Evolutionary conservation across 2,888 invertebrate species (phyloP).

Genomic region (Nemotelus pantherinus): DNA sequence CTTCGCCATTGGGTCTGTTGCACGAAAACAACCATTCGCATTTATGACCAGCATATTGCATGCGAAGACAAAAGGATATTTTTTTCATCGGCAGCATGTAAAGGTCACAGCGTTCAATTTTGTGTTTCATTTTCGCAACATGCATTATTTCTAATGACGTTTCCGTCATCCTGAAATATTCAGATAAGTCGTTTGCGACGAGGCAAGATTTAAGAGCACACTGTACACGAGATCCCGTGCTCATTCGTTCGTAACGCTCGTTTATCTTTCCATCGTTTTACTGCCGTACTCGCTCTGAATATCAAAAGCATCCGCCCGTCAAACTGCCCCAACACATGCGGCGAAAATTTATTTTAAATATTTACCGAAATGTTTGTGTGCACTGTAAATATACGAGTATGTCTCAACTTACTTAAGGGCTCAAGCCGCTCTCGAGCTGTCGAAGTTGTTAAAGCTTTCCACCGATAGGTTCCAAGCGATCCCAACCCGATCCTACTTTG

Average conservation of each 20-base stretch:
- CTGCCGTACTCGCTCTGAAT: conserved; percentile 22
- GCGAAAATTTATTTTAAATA: conserved; percentile 50
- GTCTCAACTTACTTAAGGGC: conserved; percentile 48
- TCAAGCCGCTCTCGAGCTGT: conserved; percentile 20
- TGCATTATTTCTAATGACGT: background rate
- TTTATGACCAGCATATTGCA: no score
- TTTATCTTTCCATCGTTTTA: conserved; percentile 5
- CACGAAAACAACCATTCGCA: no score
- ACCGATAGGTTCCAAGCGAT: conserved; percentile 5
- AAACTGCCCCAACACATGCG: conserved; percentile 33
- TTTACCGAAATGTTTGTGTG: conserved; percentile 50
- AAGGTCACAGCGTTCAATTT: no score
- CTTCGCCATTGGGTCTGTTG: no score
- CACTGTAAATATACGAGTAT: conserved; percentile 47
- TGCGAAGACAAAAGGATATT: no score
- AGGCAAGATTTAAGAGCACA: conserved; percentile 4
- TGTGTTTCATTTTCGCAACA: background rate
- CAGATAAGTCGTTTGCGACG: background rate
- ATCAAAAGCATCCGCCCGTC: conserved; percentile 26
- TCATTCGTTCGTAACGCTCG: background rate
- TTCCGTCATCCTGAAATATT: background rate
- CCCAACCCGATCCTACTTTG: background rate
- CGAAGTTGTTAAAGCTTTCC: background rate
- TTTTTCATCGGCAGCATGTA: no score
- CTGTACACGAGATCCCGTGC: background rate